A percentile compares a stretch with the other conserved stretches of the same genome.
Evolutionary conservation across 1,140 invertebrate species (phyloP).

Genomic region (Spodoptera litura): DNA sequence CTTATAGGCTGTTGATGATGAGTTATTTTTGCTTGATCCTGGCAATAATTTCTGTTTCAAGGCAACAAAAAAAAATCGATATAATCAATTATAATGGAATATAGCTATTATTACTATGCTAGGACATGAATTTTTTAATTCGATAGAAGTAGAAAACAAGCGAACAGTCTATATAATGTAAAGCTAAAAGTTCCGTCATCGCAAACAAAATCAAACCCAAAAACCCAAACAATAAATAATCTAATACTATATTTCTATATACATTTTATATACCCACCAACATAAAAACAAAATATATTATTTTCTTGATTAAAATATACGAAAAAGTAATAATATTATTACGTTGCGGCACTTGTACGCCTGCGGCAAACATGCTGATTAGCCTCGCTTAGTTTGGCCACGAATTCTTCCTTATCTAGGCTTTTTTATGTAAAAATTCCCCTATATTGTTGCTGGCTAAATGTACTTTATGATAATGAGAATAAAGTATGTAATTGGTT

Average conservation of each 20-base stretch:
- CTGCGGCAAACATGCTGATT: constrained; percentile 31
- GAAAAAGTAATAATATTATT: constrained; percentile 26
- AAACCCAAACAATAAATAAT: background rate
- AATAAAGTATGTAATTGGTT: background rate
- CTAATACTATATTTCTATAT: background rate
- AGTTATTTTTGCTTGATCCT: too few species aligned
- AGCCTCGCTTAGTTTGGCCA: constrained; percentile 21
- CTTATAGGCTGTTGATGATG: too few species aligned
- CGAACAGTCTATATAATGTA: too few species aligned
- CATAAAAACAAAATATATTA: constrained; percentile 6
- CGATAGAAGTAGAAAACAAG: too few species aligned
- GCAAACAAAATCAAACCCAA: background rate
- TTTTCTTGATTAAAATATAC: constrained; percentile 43
- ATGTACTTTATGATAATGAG: background rate
- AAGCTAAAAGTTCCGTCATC: background rate
- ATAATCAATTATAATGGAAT: too few species aligned
- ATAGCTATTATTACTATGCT: too few species aligned
- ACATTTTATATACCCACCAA: background rate
- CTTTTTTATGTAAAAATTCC: constrained; percentile 15
- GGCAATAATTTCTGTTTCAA: too few species aligned
- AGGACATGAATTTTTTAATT: too few species aligned
- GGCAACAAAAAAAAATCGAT: too few species aligned
- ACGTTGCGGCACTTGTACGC: constrained; percentile 34
- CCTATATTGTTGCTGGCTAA: too few species aligned
- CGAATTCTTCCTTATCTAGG: constrained; percentile 29